Evolutionary conservation across 2,113 vertebrate species (phyloP).

Genomic region (Argyrosomus japonicus): DNA sequence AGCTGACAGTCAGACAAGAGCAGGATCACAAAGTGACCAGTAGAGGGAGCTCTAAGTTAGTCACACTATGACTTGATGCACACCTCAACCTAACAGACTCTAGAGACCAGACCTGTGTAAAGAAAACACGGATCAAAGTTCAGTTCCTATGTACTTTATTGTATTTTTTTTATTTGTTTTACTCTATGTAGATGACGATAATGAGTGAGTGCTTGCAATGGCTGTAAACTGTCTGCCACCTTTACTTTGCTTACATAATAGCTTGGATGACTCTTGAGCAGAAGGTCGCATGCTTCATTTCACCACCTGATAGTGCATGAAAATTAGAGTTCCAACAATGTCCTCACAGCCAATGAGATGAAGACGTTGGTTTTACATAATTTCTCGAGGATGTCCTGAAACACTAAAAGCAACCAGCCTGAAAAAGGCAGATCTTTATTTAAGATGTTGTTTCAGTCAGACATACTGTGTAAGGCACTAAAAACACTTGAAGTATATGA

Average conservation of each 20-base stretch:
- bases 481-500: too few relatives aligned
- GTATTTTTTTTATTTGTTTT: not conserved
- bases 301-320: conserved; percentile 34
- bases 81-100: too few relatives aligned
- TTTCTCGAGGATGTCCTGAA: conserved; percentile 14
- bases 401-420: not conserved
- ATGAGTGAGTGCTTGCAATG: not conserved
- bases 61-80: not conserved
- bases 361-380: conserved; percentile 26
- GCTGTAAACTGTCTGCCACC: conserved; percentile 6
- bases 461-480: too few relatives aligned
- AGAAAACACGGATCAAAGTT: too few relatives aligned
- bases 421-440: not conserved
- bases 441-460: too few relatives aligned
- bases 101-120: not conserved
- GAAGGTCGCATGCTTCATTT: conserved; percentile 46
- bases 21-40: conserved; percentile 11
- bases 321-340: conserved; percentile 22
- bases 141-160: not conserved
- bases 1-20: not conserved
- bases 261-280: conserved; percentile 15
- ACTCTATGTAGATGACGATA: not conserved
- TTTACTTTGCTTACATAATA: conserved; percentile 38
- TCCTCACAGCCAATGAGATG: not conserved
- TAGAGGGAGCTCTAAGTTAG: conserved; percentile 41